Conservation (phyloP, 2,888 invertebrate genomes). For the Vandiemenella viatica region DNA sequence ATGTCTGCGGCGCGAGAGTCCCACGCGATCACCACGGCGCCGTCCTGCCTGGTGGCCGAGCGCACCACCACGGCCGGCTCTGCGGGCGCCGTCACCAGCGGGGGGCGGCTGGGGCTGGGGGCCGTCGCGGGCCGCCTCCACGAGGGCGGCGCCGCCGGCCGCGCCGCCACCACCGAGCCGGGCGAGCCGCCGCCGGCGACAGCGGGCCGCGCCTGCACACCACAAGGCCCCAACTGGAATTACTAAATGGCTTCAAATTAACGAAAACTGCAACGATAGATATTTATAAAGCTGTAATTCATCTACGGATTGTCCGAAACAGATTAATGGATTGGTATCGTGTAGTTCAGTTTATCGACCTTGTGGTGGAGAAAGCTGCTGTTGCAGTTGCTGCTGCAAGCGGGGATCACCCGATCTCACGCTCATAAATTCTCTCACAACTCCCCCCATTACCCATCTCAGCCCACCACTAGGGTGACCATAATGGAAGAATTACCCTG, state of each 20-base stretch:
- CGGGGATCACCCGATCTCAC: constrained; percentile 18
- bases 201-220: constrained; percentile 19
- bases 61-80: constrained; percentile 67
- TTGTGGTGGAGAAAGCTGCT: too few relatives aligned
- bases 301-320: constrained; percentile 17
- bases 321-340: too few relatives aligned
- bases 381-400: constrained; percentile 13
- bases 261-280: too few relatives aligned
- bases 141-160: constrained; percentile 22
- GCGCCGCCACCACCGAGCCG: constrained; percentile 24
- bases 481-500: too few relatives aligned
- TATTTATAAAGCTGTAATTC: too few relatives aligned
- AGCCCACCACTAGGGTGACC: too few relatives aligned
- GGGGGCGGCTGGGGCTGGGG: constrained; percentile 26
- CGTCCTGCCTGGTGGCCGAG: constrained; percentile 72
- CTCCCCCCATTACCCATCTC: too few relatives aligned
- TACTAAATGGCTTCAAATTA: too few relatives aligned
- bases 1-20: constrained; percentile 76
- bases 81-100: constrained; percentile 47
- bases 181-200: constrained; percentile 21
- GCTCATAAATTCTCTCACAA: too few relatives aligned
- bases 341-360: too few relatives aligned
- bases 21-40: constrained; percentile 81
- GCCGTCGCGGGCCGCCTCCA: not conserved
- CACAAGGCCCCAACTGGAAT: too few relatives aligned